These are phyloP conservation scores for Dysidea cf. avara DNA, from an alignment of 37 sponge, comb jelly and placozoan genomes.

Conservation along the genomic window DNA sequence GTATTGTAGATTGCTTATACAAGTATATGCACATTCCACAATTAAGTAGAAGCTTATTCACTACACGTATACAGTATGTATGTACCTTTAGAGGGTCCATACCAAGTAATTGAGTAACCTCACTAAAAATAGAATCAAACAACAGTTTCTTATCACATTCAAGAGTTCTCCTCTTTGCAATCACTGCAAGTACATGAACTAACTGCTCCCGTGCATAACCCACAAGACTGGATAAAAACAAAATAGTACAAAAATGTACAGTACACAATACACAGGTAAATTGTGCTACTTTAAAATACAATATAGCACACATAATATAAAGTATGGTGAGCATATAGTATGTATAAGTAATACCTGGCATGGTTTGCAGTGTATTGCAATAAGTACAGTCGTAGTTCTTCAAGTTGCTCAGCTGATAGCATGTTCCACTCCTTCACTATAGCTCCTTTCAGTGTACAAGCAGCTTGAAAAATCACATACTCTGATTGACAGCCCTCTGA, in stretches of 20 bases:
- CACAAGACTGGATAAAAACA: conserved; percentile 23
- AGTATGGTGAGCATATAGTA: background rate
- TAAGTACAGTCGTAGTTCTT: conserved; percentile 31
- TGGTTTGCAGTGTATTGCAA: conserved; percentile 34
- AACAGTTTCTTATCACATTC: conserved; percentile 16
- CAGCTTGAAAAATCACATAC: too few species aligned
- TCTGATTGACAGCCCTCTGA: too few species aligned
- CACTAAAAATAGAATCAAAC: conserved; percentile 37
- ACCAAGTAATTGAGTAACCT: conserved; percentile 42
- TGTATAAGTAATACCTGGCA: conserved; percentile 13
- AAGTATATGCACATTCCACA: too few species aligned
- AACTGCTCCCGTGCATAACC: conserved; percentile 45
- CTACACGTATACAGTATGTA: too few species aligned
- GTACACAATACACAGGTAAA: too few species aligned
- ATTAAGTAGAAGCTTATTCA: too few species aligned
- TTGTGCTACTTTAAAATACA: too few species aligned
- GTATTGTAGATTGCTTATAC: too few species aligned
- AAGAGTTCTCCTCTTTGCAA: conserved; percentile 57
- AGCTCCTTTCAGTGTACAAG: conserved; percentile 61
- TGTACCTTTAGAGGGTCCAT: too few species aligned
- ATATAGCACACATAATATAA: background rate
- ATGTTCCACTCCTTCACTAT: conserved; percentile 63
- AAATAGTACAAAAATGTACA: too few species aligned
- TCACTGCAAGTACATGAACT: conserved; percentile 24
- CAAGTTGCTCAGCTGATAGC: conserved; percentile 28